A percentile compares a stretch with the other conserved stretches of the same genome.
These are phyloP conservation scores for Mesocentrotus franciscanus DNA, from an alignment of 53 echinoderm and acorn worm species.

Conservation along the genomic window DNA sequence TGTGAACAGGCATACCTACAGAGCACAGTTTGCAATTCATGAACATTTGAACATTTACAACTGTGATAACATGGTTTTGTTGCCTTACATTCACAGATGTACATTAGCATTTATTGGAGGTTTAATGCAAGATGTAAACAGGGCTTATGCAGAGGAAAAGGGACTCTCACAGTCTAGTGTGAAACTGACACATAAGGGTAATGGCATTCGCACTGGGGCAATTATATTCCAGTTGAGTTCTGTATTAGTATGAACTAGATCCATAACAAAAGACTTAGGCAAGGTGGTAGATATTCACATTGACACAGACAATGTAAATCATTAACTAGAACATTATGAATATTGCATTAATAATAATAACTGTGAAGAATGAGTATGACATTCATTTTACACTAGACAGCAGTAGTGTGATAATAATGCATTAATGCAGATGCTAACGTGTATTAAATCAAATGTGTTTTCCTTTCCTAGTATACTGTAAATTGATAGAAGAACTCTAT, in stretches of 20 bases:
- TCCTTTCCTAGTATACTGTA: no score
- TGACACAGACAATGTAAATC: neutral
- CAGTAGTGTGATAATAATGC: neutral
- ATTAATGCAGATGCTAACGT: neutral
- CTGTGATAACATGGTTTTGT: no score
- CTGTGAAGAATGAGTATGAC: neutral
- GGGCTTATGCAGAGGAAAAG: neutral
- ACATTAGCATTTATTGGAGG: neutral
- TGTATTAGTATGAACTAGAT: constrained; percentile 2
- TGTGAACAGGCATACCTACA: no score
- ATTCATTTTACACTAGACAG: neutral
- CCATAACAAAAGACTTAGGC: neutral
- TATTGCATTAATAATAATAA: neutral
- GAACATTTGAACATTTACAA: no score
- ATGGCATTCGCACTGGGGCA: neutral
- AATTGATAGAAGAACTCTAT: neutral
- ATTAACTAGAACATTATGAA: neutral
- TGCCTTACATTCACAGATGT: neutral
- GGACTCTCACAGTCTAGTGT: neutral
- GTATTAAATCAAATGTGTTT: neutral
- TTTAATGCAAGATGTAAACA: neutral
- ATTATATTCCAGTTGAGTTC: neutral
- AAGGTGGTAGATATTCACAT: neutral
- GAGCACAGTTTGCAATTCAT: no score
- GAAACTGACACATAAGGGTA: constrained; percentile 4